Evolutionary conservation across 2,113 vertebrate genomes (phyloP).

Genomic region (Athene noctua): DNA sequence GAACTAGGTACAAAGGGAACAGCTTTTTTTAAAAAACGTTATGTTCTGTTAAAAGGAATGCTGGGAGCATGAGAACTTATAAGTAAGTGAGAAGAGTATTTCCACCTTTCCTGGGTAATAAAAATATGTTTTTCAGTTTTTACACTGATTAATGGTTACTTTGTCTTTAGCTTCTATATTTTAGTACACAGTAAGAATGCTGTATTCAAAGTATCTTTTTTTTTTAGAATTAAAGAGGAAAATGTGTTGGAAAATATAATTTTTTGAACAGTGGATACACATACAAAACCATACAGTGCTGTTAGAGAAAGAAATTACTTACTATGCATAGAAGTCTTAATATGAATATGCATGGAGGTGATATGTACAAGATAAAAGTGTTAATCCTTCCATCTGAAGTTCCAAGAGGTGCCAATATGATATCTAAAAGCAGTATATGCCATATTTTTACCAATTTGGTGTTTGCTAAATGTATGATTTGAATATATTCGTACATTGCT

Average conservation of each 20-base stretch:
- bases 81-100: background rate
- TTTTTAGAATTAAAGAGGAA: background rate
- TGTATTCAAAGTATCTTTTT: background rate
- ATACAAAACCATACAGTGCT: background rate
- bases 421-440: conserved; percentile 14
- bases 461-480: background rate
- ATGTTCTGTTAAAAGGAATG: background rate
- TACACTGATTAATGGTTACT: background rate
- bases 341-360: conserved; percentile 37
- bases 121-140: background rate
- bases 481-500: background rate
- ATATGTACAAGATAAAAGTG: conserved; percentile 46
- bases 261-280: background rate
- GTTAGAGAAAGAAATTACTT: background rate
- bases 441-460: background rate
- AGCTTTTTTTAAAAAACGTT: background rate
- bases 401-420: conserved; percentile 10
- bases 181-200: background rate
- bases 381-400: conserved; percentile 59
- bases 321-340: conserved; percentile 4
- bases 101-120: background rate
- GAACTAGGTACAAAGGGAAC: background rate
- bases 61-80: background rate
- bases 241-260: background rate
- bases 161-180: background rate